Conservation (phyloP, 2,888 invertebrate species). For the Auanema sp. region DNA sequence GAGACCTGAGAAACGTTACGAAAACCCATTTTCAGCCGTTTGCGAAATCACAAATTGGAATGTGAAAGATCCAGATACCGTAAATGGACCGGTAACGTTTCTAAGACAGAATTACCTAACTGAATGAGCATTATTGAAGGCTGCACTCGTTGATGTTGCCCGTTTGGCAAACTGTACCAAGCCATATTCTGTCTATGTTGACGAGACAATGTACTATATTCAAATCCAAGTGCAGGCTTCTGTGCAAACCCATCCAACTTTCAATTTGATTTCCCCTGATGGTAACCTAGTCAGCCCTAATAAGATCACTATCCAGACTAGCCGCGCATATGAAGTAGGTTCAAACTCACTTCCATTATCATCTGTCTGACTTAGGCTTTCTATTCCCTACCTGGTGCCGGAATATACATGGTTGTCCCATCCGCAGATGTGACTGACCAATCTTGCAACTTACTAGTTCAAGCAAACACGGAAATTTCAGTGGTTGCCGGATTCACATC, state of each 20-base stretch:
- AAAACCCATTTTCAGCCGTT: neutral
- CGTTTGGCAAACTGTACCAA: constrained; percentile 37
- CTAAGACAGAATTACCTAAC: no score
- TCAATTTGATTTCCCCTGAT: constrained; percentile 30
- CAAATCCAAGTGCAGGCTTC: constrained; percentile 34
- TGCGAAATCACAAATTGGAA: neutral
- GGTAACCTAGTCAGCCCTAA: constrained; percentile 15
- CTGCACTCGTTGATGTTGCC: constrained; percentile 27
- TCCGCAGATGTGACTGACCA: constrained; percentile 29
- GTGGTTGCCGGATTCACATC: constrained; percentile 34
- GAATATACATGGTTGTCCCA: constrained; percentile 34
- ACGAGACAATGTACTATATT: constrained; percentile 40
- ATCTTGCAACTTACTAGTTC: constrained; percentile 29
- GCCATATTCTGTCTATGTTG: constrained; percentile 31
- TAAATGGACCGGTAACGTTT: neutral
- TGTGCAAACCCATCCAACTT: constrained; percentile 31
- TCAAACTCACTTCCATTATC: neutral
- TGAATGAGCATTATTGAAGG: neutral
- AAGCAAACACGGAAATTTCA: constrained; percentile 26
- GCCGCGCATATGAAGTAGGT: neutral
- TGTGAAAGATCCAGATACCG: neutral
- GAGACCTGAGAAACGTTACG: no score
- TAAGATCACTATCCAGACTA: constrained; percentile 10
- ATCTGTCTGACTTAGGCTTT: constrained; percentile 2
- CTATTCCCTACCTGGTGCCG: constrained; percentile 23